Evolutionary conservation across 1,140 invertebrate species (phyloP), one percentile per base, ranked within the genome.

Genomic region (Drosophila sp.): DNA sequence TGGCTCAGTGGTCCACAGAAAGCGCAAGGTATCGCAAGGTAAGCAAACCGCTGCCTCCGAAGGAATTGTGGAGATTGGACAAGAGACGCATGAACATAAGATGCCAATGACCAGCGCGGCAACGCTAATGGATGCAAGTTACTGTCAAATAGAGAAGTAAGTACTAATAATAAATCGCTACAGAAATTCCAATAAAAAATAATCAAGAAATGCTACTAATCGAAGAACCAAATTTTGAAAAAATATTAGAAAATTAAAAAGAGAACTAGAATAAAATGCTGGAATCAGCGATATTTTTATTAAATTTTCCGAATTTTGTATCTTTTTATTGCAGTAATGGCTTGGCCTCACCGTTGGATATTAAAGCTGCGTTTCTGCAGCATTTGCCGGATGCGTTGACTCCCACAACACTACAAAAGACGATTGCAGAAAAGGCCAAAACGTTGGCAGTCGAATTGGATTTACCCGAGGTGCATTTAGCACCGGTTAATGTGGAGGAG

Each of bases 1-100:
- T 32, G 80, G 69, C 16, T 59, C 21, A 21, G 21, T 21, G 21
- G 21, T 18, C 25, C 38, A 41, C 4, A 72, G 51, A 7, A 72
- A 50, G 38, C 70, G 75, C 2, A 86, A 83, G 36, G 16, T 38
- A 1, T 70, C 64, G 0, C 18, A 14, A 0, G 58, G 9, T 2
- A 80, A 75, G n/a, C 48, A 45, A 13, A 56, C 6, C 7, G 11
- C 11, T 9, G 51, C 51, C 27, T 21, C 29, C 1, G 59, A 40
- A 8, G 91, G 91, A 1, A 89, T 92, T 27, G 90, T 92, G 0
- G 91, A 92, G 75, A 92, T 92, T 32, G 91, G 87, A 1, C 90
- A 87, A 9, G 81, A 80, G 34, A 78, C 79, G 0, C 75, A 80
- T 4, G 74, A 87, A 54, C 48, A 36, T 1, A 69, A 57, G 16